A percentile compares a stretch with the other conserved stretches of the same genome.
These are phyloP conservation scores for Silurus aristotelis DNA, from an alignment of 2,797 vertebrate genomes.

Conservation along the genomic window DNA sequence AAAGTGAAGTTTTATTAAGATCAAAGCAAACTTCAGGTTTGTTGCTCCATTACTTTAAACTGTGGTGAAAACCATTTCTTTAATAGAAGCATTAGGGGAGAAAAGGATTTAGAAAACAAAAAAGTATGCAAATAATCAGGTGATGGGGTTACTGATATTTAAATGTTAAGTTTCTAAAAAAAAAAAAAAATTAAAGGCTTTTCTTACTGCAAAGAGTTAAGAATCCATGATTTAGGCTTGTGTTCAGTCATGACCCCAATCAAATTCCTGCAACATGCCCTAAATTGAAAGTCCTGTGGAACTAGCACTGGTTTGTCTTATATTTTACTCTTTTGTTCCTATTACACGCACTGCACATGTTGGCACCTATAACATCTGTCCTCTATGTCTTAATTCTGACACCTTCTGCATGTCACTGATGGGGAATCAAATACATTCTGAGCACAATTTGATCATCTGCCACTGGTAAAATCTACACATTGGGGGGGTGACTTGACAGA, in stretches of 20 bases:
- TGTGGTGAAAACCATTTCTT: not conserved
- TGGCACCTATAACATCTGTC: constrained; percentile 54
- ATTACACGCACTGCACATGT: constrained; percentile 28
- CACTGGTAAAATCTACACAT: constrained; percentile 63
- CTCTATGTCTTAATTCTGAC: constrained; percentile 52
- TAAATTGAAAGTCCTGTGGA: not conserved
- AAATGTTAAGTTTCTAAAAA: too few relatives aligned
- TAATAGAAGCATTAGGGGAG: not conserved
- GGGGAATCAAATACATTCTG: constrained; percentile 60
- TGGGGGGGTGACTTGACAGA: constrained; percentile 66
- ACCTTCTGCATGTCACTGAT: constrained; percentile 54
- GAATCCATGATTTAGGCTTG: not conserved
- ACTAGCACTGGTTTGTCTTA: not conserved
- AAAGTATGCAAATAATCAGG: not conserved
- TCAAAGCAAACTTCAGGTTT: not conserved
- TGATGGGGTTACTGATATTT: too few relatives aligned
- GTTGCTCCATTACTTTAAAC: not conserved
- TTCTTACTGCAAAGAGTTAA: not conserved
- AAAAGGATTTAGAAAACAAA: not conserved
- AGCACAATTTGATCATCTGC: constrained; percentile 55
- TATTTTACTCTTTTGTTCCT: constrained; percentile 16
- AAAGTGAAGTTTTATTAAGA: not conserved
- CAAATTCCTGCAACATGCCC: too few relatives aligned
- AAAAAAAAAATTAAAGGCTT: too few relatives aligned
- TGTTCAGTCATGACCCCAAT: not conserved